phyloP scores from a whole-genome alignment of 1,140 invertebrate species.

The Zaprionus africanus region DNA sequence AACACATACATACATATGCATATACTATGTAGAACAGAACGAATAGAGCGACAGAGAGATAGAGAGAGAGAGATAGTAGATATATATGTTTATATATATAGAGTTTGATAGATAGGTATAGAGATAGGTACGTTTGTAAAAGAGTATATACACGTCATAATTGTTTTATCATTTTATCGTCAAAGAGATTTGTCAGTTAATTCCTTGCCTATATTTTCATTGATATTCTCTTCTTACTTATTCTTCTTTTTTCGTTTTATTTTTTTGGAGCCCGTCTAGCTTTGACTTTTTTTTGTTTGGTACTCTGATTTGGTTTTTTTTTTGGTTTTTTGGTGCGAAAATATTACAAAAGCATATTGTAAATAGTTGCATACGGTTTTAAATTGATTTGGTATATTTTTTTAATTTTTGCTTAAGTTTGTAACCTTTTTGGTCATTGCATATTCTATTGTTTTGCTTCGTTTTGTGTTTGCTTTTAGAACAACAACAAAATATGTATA shows the following conservation, averaged over 20 bases:
- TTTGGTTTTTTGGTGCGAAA: constrained; percentile 70
- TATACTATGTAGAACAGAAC: constrained; percentile 23
- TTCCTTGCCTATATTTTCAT: constrained; percentile 48
- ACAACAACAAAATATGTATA: constrained; percentile 80
- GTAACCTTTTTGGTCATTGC: constrained; percentile 38
- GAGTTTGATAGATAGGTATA: constrained; percentile 37
- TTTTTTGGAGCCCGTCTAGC: constrained; percentile 49
- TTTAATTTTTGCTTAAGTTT: constrained; percentile 45
- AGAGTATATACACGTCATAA: constrained; percentile 75
- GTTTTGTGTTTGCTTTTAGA: constrained; percentile 73
- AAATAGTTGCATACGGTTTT: constrained; percentile 80
- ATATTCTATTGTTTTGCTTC: constrained; percentile 59
- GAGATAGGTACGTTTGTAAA: constrained; percentile 59
- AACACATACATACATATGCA: constrained; percentile 33
- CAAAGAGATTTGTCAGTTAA: constrained; percentile 76
- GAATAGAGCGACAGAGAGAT: constrained; percentile 60
- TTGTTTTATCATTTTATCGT: constrained; percentile 84
- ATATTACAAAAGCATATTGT: constrained; percentile 84
- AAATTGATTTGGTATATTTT: constrained; percentile 58
- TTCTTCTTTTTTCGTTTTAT: constrained; percentile 19
- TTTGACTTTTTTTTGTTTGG: constrained; percentile 51
- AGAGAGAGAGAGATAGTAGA: constrained; percentile 41
- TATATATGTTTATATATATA: constrained; percentile 52
- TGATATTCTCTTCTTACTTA: constrained; percentile 24
- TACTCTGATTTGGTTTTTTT: constrained; percentile 45